Evolutionary conservation across 2,113 vertebrate species (phyloP).

Genomic region (Herpailurus yagouaroundi): DNA sequence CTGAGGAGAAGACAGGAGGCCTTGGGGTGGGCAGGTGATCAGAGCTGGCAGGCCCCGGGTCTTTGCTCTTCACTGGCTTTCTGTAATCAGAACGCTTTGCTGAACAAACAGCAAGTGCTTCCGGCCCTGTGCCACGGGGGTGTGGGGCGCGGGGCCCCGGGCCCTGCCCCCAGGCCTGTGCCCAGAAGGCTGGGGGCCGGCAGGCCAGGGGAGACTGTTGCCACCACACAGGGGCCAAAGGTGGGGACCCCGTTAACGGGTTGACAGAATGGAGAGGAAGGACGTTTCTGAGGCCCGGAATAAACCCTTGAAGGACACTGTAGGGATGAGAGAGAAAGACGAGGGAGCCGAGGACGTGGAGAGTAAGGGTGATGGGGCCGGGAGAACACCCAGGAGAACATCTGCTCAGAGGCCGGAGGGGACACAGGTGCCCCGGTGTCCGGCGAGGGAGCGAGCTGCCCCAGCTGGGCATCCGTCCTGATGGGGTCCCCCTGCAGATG

Average conservation of each 20-base stretch:
- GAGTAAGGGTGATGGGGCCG: not conserved
- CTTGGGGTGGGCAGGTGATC: not conserved
- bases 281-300: not conserved
- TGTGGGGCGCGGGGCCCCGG: not conserved
- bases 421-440: not conserved
- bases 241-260: not conserved
- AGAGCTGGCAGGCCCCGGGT: not conserved
- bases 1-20: not conserved
- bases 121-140: not conserved
- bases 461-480: too few relatives aligned
- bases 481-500: not conserved
- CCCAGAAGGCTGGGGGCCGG: too few relatives aligned
- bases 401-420: not conserved
- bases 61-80: not conserved
- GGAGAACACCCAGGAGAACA: not conserved
- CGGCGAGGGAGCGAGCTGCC: not conserved
- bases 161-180: not conserved
- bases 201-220: not conserved
- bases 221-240: not conserved
- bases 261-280: not conserved
- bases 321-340: not conserved
- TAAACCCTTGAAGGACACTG: not conserved
- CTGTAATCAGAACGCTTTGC: not conserved
- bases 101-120: not conserved
- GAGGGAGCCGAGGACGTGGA: not conserved